Evolutionary conservation across 2,797 vertebrate genomes (phyloP), one percentile per base, ranked within the genome.

Genomic region (Potorous gilbertii): DNA sequence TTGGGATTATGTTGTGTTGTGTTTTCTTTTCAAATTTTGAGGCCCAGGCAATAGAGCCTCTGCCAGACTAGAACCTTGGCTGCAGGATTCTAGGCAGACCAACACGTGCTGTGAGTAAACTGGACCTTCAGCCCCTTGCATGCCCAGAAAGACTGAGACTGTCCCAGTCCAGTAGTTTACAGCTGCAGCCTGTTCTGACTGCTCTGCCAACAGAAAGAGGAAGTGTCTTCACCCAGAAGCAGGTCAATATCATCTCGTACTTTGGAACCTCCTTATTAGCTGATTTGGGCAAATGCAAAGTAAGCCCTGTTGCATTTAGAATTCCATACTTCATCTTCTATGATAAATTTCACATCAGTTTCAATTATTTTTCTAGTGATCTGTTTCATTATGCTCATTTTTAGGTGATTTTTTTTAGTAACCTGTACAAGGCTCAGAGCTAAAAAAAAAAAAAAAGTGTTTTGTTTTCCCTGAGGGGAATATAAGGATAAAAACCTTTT

Each of bases 401-500:
- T 87, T 46, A 11, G 40, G 40, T 87, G 40, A 87, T 9, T 46
- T 87, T 87, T 74, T 87, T 87, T 87, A 87, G 74, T 40, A 87
- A 87, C 40, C 74, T 18, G 1, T 87, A 27, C 40, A 27, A 87
- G 74, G 74, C 21, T 87, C 74, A 87, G 40, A 87, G 9, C 40
- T 46, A 81, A 74, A 57, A 62, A n/a, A 66, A 66, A n/a, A 16
- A 81, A 87, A 57, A 57, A 27, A 3, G 46, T 16, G 13, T 90
- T 90, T 90, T 90, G 74, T 52, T 93, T 59, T 29, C 94, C 27
- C 96, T 90, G 91, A 95, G 2, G 0, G 94, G 56, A n/a, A 93
- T 96, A 96, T 93, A 56, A 96, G 94, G 95, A 10, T 91, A 95
- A 94, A 95, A 96, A 28, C 92, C n/a, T n/a, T n/a, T 46, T 1